Percentiles rank a stretch among this genome's conserved stretches.
phyloP scores from a whole-genome alignment of 1,140 invertebrate genomes.

The Tetraneura akinire region DNA sequence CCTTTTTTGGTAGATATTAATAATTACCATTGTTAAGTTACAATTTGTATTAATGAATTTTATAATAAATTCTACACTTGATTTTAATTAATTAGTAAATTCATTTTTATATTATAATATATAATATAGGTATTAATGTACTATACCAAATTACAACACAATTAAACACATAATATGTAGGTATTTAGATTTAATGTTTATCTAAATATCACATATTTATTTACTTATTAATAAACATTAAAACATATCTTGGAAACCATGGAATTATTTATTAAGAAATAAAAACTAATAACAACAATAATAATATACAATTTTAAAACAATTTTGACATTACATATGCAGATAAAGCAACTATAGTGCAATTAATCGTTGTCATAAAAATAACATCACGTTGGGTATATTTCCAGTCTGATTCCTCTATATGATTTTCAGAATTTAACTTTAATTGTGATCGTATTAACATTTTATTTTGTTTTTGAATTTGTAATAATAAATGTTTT shows the following conservation, averaged over 20 bases:
- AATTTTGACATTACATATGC: slow-evolving; percentile 32
- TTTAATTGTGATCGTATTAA: background rate
- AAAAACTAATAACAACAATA: slow-evolving; percentile 23
- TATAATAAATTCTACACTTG: no score
- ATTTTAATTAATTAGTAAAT: no score
- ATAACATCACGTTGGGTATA: slow-evolving; percentile 35
- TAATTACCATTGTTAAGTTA: no score
- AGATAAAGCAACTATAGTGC: slow-evolving; percentile 25
- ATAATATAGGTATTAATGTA: no score
- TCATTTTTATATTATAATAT: no score
- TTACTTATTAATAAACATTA: no score
- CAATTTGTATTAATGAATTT: no score
- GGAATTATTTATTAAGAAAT: slow-evolving; percentile 18
- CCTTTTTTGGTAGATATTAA: no score
- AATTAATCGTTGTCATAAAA: slow-evolving; percentile 45
- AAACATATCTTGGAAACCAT: background rate
- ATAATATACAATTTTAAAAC: slow-evolving; percentile 11
- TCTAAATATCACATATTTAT: no score
- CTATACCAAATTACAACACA: no score
- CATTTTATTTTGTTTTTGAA: slow-evolving; percentile 44
- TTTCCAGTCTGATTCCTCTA: slow-evolving; percentile 7
- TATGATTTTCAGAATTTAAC: background rate
- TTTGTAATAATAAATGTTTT: slow-evolving; percentile 28
- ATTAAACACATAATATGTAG: no score
- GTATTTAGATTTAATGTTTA: no score